Evolutionary conservation across 1,140 invertebrate genomes (phyloP), one percentile per base, ranked within the genome.

Genomic region (Neodiprion lecontei): DNA sequence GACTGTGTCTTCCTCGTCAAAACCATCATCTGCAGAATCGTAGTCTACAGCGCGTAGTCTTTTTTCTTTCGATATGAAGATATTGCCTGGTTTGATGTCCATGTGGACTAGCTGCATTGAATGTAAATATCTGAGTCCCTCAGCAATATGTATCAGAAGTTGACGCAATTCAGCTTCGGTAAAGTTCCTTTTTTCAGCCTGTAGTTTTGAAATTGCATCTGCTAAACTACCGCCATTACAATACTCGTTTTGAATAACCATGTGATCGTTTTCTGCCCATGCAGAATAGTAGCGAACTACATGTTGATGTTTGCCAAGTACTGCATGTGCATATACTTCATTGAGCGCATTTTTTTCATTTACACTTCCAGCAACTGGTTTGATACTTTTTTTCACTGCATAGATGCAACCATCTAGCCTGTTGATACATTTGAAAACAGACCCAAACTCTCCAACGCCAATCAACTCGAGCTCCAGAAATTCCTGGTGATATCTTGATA

Each of bases 171-270:
- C 92, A 72, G 82, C 81, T 82, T 90, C 90, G 7, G 87, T 83
- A 17, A 92, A 81, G n/a, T 61, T 12, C 53, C 53, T 61, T 9
- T 61, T 61, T 17, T 61, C 53, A 9, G 53, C 53, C 73, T 91
- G 90, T n/a, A 77, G 74, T n/a, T 89, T 82, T 21, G 85, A 81
- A 48, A 92, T 89, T 61, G 85, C 83, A 65, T 91, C 88, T 49
- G 90, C 89, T 67, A 96, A 85, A 72, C 93, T 95, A 47, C 95
- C 95, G 11, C 95, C 94, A 85, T 96, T 95, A 81, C 95, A 97
- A 84, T 93, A 96, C 85, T 97, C 95, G 82, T 95, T 96, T 86
- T 97, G 95, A 75, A 97, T 96, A 67, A 94, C 92, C 92, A 96
- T 95, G 83, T 95, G 93, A 81, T 95, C 93, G 82, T 95, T 91